phyloP scores from a whole-genome alignment of 2,113 vertebrate species.

The Haemorhous mexicanus region DNA sequence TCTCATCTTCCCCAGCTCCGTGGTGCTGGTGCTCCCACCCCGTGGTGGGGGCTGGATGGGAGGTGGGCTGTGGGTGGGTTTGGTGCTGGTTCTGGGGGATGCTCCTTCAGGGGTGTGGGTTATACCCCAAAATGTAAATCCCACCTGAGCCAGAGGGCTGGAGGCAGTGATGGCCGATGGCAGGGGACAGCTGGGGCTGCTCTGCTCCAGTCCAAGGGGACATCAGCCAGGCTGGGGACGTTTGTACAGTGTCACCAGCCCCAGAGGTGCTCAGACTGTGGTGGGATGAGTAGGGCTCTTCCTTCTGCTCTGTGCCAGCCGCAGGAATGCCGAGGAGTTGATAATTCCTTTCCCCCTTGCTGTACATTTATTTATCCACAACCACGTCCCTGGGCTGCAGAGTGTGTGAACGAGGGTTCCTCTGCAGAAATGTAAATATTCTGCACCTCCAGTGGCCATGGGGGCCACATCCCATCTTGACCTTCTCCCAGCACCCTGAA shows the following conservation, averaged over 20 bases:
- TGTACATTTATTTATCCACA: not conserved
- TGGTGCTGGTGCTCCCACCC: not conserved
- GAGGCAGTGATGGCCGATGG: accelerated
- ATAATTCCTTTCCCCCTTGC: not conserved
- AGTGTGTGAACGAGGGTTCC: not conserved
- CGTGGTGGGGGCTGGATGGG: not conserved
- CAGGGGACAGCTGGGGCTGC: accelerated
- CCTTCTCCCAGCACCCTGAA: not conserved
- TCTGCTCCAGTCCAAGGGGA: not conserved
- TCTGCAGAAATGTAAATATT: not conserved
- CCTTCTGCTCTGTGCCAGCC: not conserved
- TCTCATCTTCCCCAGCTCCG: not conserved
- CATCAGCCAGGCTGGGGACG: not conserved
- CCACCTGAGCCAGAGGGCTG: not conserved
- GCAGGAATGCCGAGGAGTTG: not conserved
- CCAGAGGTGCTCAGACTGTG: not conserved
- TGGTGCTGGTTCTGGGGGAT: not conserved
- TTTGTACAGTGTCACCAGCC: not conserved
- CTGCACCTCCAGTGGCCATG: not conserved
- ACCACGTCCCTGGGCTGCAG: not conserved
- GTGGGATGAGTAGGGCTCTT: not conserved
- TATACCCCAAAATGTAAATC: not conserved
- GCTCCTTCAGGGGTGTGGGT: not conserved
- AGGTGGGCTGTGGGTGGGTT: not conserved
- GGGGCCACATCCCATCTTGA: not conserved